A percentile compares a stretch with the other conserved stretches of the same genome.
Conservation (phyloP, 2,797 vertebrate species). For the Tapirus indicus region DNA sequence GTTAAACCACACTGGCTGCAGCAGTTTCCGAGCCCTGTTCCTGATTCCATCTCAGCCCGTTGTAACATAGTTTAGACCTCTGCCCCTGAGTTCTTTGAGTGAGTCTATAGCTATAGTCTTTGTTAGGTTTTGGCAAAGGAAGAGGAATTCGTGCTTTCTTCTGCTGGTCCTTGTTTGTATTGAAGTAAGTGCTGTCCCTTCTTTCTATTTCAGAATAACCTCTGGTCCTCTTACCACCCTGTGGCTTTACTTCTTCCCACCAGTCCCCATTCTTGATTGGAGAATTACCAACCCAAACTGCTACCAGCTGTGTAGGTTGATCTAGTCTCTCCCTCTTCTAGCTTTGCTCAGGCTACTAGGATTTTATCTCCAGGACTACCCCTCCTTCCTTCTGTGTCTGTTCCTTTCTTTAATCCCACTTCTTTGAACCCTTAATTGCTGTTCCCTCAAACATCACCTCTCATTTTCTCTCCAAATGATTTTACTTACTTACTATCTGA, state of each 20-base stretch:
- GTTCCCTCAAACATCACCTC: background rate
- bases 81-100: background rate
- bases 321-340: background rate
- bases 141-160: background rate
- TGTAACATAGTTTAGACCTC: background rate
- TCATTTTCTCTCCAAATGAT: slow-evolving; percentile 38
- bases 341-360: background rate
- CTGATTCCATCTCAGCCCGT: background rate
- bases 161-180: background rate
- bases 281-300: background rate
- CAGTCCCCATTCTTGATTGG: background rate
- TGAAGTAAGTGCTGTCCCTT: background rate
- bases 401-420: slow-evolving; percentile 41
- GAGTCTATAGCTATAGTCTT: background rate
- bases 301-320: background rate
- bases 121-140: background rate
- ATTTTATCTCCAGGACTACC: background rate
- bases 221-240: background rate
- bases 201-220: background rate
- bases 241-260: background rate
- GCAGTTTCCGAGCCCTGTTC: background rate
- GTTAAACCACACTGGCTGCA: background rate
- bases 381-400: background rate
- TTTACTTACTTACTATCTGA: background rate
- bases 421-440: slow-evolving; percentile 61